Evolutionary conservation across 2,113 vertebrate species (phyloP).

Genomic region (Engystomops pustulosus): DNA sequence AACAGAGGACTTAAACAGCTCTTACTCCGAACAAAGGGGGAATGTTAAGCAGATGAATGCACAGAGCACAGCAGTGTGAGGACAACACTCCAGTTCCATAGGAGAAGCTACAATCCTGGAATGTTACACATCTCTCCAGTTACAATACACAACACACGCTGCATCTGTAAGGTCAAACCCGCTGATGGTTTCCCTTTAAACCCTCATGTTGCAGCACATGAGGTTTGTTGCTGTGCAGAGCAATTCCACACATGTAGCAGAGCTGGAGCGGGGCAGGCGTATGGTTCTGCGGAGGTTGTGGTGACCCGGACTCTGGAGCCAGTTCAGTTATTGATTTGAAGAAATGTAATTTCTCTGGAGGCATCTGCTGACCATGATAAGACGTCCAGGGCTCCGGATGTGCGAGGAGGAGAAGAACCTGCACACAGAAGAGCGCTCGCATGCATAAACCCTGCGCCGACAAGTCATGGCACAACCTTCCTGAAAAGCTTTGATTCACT

Average conservation of each 20-base stretch:
- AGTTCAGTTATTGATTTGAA: conserved; percentile 55
- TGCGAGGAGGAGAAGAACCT: conserved; percentile 21
- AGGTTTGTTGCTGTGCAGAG: not conserved
- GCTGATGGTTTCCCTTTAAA: not conserved
- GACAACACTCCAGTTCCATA: too few species aligned
- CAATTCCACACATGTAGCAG: not conserved
- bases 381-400: conserved; percentile 21
- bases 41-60: too few species aligned
- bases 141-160: too few species aligned
- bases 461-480: conserved; percentile 34
- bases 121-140: too few species aligned
- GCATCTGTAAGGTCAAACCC: too few species aligned
- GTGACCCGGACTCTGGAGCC: conserved; percentile 36
- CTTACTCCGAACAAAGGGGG: too few species aligned
- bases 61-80: too few species aligned
- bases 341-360: conserved; percentile 55
- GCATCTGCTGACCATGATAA: conserved; percentile 57
- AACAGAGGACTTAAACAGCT: too few species aligned
- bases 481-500: conserved; percentile 45
- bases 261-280: not conserved
- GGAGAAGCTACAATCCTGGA: too few species aligned
- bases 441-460: conserved; percentile 7
- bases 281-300: not conserved
- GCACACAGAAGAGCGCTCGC: conserved; percentile 15
- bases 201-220: not conserved